Base-by-base conservation (phyloP, 2,113 vertebrate genomes). In the Polypterus bichir region DNA sequence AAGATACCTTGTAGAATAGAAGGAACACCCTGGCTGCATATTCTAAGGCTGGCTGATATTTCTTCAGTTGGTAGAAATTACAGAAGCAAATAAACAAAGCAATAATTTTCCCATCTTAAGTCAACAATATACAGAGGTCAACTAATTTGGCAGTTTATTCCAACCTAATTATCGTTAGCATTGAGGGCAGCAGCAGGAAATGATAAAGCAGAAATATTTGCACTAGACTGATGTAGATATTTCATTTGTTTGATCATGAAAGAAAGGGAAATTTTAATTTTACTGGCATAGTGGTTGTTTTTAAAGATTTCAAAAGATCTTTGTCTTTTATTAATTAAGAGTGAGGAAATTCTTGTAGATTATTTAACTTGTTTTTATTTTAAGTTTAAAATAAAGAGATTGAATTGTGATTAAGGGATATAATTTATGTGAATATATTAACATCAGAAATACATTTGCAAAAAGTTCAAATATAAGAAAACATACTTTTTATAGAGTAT, bases 41-140 rank as follows among this genome's bases (percentile, higher is more conserved):
- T 27, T 27, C 27, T 10, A 59, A 57, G 54, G 44, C 47, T 44
- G 47, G 54, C 54, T 62, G 54, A 11, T 73, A 71, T 80, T 80
- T 76, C 78, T 83, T 74, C 74, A 70, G 46, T 77, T 76, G 79
- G 68, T 72, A 76, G 62, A 76, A 77, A 80, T 81, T 83, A 71
- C 53, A 68, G 73, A 64, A 67, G 70, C 72, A 84, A 77, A 82
- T 77, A 86, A 84, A 85, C 71, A 80, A 66, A 65, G 70, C 73
- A 70, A 78, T 73, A 68, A 11, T 70, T 75, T 74, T 69, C 63
- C 66, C 67, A 75, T 78, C 66, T 69, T 53, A 69, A 69, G 74
- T 81, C 70, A 78, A 61, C 64, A 76, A 64, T 64, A 68, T 60
- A 59, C 65, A 72, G 68, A 77, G 64, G 71, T 78, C 73, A 67